Percentiles rank a stretch among this genome's conserved stretches.
Evolutionary conservation across 2,888 invertebrate species (phyloP).

Genomic region (Drepana falcataria): DNA sequence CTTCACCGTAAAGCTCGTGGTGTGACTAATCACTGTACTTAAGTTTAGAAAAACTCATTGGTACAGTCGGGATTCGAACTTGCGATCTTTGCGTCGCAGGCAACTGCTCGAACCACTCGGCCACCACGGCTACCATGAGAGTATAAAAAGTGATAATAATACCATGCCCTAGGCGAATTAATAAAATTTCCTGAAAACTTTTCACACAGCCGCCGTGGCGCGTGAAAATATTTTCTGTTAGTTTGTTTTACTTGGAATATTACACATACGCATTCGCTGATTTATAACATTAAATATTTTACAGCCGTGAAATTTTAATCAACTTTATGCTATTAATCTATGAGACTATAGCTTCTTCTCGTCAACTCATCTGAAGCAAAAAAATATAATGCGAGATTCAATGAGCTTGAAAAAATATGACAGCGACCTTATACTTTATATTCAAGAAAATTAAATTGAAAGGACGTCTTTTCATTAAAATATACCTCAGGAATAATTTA

Average conservation of each 20-base stretch:
- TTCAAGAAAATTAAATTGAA: background rate
- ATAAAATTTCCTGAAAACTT: constrained; percentile 37
- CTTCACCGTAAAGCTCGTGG: too few relatives aligned
- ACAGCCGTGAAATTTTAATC: background rate
- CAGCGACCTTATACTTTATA: background rate
- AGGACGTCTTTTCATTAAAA: background rate
- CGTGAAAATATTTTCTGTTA: constrained; percentile 26
- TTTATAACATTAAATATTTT: background rate
- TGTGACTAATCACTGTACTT: too few relatives aligned
- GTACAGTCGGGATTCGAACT: too few relatives aligned
- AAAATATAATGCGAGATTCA: background rate
- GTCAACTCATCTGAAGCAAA: background rate
- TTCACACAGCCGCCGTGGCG: constrained; percentile 29
- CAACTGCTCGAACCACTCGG: too few relatives aligned
- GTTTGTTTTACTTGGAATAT: constrained; percentile 10
- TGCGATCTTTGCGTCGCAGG: too few relatives aligned
- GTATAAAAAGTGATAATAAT: too few relatives aligned
- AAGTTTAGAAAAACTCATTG: too few relatives aligned
- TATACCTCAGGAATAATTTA: constrained; percentile 17
- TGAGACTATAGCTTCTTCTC: background rate
- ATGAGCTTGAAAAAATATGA: background rate
- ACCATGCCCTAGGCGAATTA: constrained; percentile 26
- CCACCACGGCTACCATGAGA: too few relatives aligned
- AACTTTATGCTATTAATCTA: background rate
- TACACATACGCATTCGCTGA: background rate